Evolutionary conservation across 2,888 invertebrate genomes (phyloP).

Genomic region (Epiblema foenella): DNA sequence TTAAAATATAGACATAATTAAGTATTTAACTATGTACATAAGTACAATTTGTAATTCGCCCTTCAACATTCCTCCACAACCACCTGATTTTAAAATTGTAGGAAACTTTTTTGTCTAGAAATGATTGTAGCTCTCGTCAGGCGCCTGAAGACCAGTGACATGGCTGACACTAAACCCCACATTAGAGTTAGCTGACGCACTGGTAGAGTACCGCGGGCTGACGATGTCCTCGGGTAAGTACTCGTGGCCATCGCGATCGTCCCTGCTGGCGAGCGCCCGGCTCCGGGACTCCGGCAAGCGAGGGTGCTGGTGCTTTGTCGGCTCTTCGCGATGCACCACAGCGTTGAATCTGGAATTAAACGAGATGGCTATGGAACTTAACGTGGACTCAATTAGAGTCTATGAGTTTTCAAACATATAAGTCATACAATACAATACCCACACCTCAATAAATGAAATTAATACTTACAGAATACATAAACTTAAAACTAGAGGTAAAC

Average conservation of each 20-base stretch:
- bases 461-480: too few species aligned
- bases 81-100: too few species aligned
- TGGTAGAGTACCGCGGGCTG: conserved; percentile 47
- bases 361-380: background rate
- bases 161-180: conserved; percentile 66
- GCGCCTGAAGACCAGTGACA: conserved; percentile 48
- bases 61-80: too few species aligned
- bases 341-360: conserved; percentile 66
- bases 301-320: conserved; percentile 59
- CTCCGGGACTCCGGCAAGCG: conserved; percentile 50
- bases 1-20: too few species aligned
- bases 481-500: too few species aligned
- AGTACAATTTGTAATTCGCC: too few species aligned
- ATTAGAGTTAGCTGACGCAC: conserved; percentile 52
- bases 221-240: conserved; percentile 46
- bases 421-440: too few species aligned
- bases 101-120: conserved; percentile 26
- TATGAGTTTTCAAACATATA: too few species aligned
- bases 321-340: conserved; percentile 67
- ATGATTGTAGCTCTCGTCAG: conserved; percentile 28
- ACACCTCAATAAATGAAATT: too few species aligned
- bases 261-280: conserved; percentile 48
- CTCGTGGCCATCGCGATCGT: conserved; percentile 44
- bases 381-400: too few species aligned
- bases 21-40: too few species aligned